Conservation (phyloP, 2,888 invertebrate genomes). For the Imbricaverruca yamaguchii region DNA sequence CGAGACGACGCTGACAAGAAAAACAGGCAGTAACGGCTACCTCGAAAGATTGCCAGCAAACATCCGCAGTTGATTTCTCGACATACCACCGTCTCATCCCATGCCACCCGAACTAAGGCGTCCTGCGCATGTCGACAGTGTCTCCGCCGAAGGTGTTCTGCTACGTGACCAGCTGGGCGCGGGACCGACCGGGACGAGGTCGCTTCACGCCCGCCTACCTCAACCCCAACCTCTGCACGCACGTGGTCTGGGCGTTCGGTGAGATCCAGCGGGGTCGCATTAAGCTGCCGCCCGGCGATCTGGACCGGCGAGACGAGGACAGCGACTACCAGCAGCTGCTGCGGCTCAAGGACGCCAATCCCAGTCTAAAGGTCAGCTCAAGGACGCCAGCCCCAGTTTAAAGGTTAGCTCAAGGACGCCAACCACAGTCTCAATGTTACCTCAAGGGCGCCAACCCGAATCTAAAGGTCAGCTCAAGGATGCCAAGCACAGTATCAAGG, state of each 20-base stretch:
- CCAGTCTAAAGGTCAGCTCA: slow-evolving; percentile 63
- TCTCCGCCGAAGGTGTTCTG: slow-evolving; percentile 84
- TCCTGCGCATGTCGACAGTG: slow-evolving; percentile 52
- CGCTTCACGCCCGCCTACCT: slow-evolving; percentile 84
- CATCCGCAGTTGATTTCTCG: no score
- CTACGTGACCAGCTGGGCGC: slow-evolving; percentile 94
- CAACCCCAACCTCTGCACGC: slow-evolving; percentile 81
- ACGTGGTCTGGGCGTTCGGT: slow-evolving; percentile 90
- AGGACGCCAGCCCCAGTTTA: slow-evolving; percentile 66
- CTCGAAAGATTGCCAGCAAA: no score
- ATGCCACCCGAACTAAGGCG: no score
- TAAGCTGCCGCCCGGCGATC: slow-evolving; percentile 52
- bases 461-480: slow-evolving; percentile 64
- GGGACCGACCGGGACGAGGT: slow-evolving; percentile 79
- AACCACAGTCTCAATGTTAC: slow-evolving; percentile 84
- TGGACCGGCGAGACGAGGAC: slow-evolving; percentile 45
- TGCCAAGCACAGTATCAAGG: slow-evolving; percentile 79
- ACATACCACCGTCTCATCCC: no score
- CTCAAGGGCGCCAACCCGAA: slow-evolving; percentile 68
- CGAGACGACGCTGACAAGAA: no score
- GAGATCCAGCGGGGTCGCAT: slow-evolving; percentile 77
- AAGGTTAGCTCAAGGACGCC: slow-evolving; percentile 62
- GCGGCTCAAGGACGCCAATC: slow-evolving; percentile 63
- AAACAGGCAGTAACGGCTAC: no score
- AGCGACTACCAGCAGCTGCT: slow-evolving; percentile 72